Base-by-base conservation (phyloP, 2,888 invertebrate species). In the Phoenoteleia sp. region DNA sequence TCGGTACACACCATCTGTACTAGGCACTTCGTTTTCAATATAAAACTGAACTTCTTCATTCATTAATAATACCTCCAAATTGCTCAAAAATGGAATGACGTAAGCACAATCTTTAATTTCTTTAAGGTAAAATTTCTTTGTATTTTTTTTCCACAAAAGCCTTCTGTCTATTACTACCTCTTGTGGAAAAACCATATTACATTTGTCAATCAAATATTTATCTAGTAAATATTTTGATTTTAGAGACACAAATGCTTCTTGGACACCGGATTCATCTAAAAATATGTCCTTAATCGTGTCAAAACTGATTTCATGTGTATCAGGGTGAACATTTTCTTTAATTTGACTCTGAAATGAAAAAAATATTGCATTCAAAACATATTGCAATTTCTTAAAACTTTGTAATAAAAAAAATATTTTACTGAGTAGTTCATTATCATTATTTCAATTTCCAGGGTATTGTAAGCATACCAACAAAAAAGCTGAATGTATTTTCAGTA, bases 31-130 rank as follows among this genome's bases (percentile, higher is more conserved):
- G 56, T 84, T 81, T 13, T 84, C 66, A 49, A 86, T 52, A 67
- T 67, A 66, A 0, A 11, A 25, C 15, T 75, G 54, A 11, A 87
- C 69, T 56, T 85, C 84, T 6, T 80, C 64, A 79, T 87, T 88
- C 17, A 54, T 47, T 23, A 87, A 47, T 9, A 87, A 67, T 27
- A 54, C 79, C 79, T 75, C 49, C 23, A 87, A 84, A 75, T 83
- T 87, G 1, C 19, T 21, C 17, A 62, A 42, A 52, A 74, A 62
- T 27, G 74, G 74, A 15, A 52, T 17, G 0, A 47, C 7, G 15
- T 62, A 49, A 4, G 27, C 56, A 47, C 11, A 27, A 56, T 72
- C 60, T 47, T 25, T 15, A 45, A 72, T 33, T 6, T 60, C 60
- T 11, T 29, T 17, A 13, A 74, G 19, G n/a, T 62, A 13, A 25